Percentiles rank a stretch among this genome's conserved stretches.
Evolutionary conservation across 2,797 vertebrate genomes (phyloP).

Genomic region (Esox lucius): DNA sequence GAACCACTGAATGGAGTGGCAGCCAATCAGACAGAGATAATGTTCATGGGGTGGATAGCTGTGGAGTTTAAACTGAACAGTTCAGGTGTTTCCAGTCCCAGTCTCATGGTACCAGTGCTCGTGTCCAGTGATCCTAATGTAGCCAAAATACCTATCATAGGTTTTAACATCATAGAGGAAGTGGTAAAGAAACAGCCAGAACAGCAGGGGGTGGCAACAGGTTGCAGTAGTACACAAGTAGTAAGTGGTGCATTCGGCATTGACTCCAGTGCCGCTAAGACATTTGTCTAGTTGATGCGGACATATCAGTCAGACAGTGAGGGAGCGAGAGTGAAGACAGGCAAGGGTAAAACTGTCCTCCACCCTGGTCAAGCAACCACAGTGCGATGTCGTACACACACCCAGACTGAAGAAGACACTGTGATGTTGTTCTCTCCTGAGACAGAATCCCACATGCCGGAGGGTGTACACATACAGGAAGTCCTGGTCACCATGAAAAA

Average conservation of each 20-base stretch:
- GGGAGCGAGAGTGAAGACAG: neutral
- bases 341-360: neutral
- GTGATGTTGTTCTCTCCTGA: neutral
- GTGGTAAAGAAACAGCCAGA: conserved; percentile 10
- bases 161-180: conserved; percentile 24
- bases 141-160: conserved; percentile 24
- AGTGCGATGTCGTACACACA: neutral
- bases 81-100: neutral
- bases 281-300: neutral
- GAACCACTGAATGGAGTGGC: conserved; percentile 5
- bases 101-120: conserved; percentile 17
- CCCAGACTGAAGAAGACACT: neutral
- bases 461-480: neutral
- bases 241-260: conserved; percentile 17
- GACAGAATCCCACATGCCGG: neutral
- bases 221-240: neutral
- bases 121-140: conserved; percentile 23
- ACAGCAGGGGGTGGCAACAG: neutral
- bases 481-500: neutral
- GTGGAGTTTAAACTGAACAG: conserved; percentile 15
- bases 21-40: conserved; percentile 13
- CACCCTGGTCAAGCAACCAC: neutral
- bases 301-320: neutral
- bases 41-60: conserved; percentile 15
- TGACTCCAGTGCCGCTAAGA: conserved; percentile 1